Conservation (phyloP, 92 coral and sea anemone species). For the Siderastrea radians region DNA sequence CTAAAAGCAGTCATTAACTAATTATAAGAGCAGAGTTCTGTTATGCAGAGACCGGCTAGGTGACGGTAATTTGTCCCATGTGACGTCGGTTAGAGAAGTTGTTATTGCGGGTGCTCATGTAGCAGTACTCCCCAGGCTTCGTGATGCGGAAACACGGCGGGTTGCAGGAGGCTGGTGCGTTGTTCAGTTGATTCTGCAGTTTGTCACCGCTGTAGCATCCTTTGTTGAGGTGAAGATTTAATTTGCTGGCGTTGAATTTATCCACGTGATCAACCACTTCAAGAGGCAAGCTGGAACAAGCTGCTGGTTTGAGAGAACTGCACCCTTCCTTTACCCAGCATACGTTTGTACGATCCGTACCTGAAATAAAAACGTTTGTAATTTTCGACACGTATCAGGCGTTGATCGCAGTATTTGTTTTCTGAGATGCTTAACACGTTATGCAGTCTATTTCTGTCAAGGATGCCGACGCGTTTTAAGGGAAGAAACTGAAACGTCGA, state of each 20-base stretch:
- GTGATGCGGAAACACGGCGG: conserved; percentile 63
- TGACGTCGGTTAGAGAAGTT: conserved; percentile 72
- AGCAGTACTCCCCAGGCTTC: conserved; percentile 59
- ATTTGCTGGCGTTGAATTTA: neutral
- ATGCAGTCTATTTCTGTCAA: too few species aligned
- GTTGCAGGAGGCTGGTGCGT: conserved; percentile 64
- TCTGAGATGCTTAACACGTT: neutral
- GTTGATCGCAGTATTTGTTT: neutral
- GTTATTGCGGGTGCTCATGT: conserved; percentile 71
- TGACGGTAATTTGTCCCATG: conserved; percentile 51
- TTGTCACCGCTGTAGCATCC: conserved; percentile 39
- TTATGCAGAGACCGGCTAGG: neutral
- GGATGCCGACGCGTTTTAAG: neutral
- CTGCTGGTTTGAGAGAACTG: conserved; percentile 38
- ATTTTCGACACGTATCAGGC: neutral
- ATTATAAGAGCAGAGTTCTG: neutral
- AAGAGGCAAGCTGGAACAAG: conserved; percentile 44
- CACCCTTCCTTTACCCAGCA: conserved; percentile 63
- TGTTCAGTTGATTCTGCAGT: conserved; percentile 22
- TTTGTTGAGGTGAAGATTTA: conserved; percentile 47
- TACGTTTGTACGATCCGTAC: conserved; percentile 52
- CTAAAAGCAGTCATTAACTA: too few species aligned
- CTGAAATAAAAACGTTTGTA: conserved; percentile 5
- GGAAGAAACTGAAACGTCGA: too few species aligned
- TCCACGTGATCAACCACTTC: conserved; percentile 46